phyloP scores from a whole-genome alignment of 2,888 invertebrate species.

The Biston stratarius region DNA sequence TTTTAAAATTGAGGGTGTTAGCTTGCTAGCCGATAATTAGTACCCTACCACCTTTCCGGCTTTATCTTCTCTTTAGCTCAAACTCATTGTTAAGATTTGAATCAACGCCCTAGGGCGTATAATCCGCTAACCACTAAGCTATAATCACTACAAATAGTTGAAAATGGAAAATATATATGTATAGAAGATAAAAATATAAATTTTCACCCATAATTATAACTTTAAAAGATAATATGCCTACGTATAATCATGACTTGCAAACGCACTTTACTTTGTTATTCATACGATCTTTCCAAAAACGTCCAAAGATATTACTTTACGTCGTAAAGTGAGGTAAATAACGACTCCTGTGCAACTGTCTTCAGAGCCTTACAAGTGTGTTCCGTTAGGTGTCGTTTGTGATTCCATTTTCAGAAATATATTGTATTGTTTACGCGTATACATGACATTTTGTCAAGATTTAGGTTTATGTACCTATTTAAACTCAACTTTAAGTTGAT shows the following conservation, averaged over 20 bases:
- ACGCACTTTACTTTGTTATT: slow-evolving; percentile 29
- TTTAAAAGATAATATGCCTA: neutral
- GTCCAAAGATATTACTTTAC: slow-evolving; percentile 31
- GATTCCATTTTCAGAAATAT: slow-evolving; percentile 19
- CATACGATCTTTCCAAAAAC: slow-evolving; percentile 26
- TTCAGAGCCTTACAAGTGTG: slow-evolving; percentile 56
- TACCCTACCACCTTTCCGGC: too few relatives aligned
- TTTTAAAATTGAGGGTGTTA: too few relatives aligned
- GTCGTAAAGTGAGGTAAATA: slow-evolving; percentile 55
- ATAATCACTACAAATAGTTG: too few relatives aligned
- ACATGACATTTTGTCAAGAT: neutral
- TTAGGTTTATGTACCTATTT: neutral
- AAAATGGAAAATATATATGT: too few relatives aligned
- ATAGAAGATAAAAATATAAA: too few relatives aligned
- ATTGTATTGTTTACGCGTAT: slow-evolving; percentile 29
- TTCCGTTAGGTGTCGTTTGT: slow-evolving; percentile 55
- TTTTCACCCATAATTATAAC: too few relatives aligned
- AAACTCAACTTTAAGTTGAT: neutral
- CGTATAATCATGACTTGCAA: neutral
- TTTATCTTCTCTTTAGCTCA: too few relatives aligned
- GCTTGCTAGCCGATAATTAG: too few relatives aligned
- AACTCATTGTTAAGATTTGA: too few relatives aligned
- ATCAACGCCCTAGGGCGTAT: too few relatives aligned
- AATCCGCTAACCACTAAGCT: too few relatives aligned
- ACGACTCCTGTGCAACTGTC: slow-evolving; percentile 60